Conservation (phyloP, 2,888 invertebrate species). For the Polyploca ridens region DNA sequence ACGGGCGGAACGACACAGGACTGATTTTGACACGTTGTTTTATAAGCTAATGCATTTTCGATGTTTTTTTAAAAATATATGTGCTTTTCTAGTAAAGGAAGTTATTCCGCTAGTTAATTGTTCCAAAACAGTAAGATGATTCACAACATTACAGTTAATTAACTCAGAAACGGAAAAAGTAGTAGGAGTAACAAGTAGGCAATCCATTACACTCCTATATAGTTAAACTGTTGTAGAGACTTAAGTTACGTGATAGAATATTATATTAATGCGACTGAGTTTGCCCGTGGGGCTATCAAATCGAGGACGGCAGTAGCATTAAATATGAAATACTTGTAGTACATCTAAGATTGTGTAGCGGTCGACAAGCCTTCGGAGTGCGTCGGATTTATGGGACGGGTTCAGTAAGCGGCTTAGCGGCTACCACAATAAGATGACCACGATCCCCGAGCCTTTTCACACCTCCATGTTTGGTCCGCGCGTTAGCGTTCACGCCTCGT, state of each 20-base stretch:
- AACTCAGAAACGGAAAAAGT: background rate
- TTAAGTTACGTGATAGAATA: background rate
- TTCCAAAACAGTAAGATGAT: too few species aligned
- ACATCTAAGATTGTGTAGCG: slow-evolving; percentile 14
- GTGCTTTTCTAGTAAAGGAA: background rate
- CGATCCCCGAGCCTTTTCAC: slow-evolving; percentile 75
- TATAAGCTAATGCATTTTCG: slow-evolving; percentile 36
- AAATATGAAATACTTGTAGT: slow-evolving; percentile 21
- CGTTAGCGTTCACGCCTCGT: slow-evolving; percentile 80
- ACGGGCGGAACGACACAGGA: slow-evolving; percentile 45
- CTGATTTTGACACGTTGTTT: slow-evolving; percentile 53
- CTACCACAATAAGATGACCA: slow-evolving; percentile 71
- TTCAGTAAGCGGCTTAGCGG: slow-evolving; percentile 74
- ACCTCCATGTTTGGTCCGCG: slow-evolving; percentile 77
- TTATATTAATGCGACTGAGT: background rate
- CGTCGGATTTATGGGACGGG: slow-evolving; percentile 68
- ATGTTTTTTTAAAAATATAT: slow-evolving; percentile 18
- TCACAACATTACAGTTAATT: background rate
- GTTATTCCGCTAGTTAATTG: background rate
- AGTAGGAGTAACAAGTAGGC: background rate
- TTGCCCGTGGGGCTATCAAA: slow-evolving; percentile 8
- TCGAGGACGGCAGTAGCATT: slow-evolving; percentile 19
- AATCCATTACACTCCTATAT: background rate
- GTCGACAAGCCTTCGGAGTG: slow-evolving; percentile 22
- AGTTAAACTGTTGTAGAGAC: too few species aligned